Conservation (phyloP, 1,140 invertebrate species). For the Meloidogyne floridensis region DNA sequence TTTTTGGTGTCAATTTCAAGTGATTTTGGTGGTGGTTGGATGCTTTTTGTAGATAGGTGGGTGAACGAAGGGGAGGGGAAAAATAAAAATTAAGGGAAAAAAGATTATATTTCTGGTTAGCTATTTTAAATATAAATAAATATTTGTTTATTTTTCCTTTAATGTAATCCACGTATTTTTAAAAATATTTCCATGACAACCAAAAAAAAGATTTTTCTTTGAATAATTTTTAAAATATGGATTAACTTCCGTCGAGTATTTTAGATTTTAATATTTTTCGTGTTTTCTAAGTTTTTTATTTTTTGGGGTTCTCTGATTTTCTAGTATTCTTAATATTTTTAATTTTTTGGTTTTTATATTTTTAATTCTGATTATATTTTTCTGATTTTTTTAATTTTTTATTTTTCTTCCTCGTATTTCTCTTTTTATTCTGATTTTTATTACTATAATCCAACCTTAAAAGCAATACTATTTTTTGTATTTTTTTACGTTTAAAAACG, state of each 20-base stretch:
- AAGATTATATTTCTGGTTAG: neutral
- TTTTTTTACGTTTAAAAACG: too few species aligned
- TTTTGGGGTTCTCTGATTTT: too few species aligned
- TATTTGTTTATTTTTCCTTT: neutral
- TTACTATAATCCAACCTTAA: too few species aligned
- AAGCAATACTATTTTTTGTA: too few species aligned
- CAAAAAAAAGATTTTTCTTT: neutral
- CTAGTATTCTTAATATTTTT: too few species aligned
- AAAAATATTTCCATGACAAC: neutral
- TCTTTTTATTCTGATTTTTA: neutral
- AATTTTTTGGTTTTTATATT: too few species aligned
- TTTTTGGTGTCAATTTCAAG: conserved; percentile 9
- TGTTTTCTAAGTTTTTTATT: too few species aligned
- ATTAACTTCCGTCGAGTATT: too few species aligned
- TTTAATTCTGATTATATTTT: neutral
- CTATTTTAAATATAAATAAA: neutral
- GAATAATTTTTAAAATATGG: neutral
- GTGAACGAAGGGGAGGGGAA: neutral
- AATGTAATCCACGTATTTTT: neutral
- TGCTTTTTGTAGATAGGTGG: neutral
- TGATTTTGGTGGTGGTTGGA: neutral
- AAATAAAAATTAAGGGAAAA: neutral
- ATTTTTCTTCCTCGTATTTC: too few species aligned
- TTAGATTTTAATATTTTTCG: too few species aligned
- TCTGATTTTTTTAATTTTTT: neutral